phyloP scores from a whole-genome alignment of 2,113 vertebrate species.

The Plotosus lineatus region DNA sequence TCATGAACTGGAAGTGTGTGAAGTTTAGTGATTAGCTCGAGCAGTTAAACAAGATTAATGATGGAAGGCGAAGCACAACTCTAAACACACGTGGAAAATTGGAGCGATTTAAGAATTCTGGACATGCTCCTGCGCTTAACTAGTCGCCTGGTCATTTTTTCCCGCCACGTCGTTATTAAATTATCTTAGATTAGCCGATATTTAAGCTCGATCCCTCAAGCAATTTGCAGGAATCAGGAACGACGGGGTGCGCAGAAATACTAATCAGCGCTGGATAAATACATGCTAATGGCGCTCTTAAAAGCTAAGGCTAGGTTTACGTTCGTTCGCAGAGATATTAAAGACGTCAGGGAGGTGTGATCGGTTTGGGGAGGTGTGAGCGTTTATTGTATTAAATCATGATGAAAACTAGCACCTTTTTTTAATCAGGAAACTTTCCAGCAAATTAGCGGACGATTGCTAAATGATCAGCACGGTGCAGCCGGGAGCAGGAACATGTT shows the following conservation, averaged over 20 bases:
- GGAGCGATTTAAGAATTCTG: conserved; percentile 51
- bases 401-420: not conserved
- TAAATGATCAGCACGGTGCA: not conserved
- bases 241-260: conserved; percentile 44
- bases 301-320: conserved; percentile 51
- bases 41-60: conserved; percentile 57
- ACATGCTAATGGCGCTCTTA: conserved; percentile 51
- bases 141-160: conserved; percentile 46
- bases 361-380: conserved; percentile 34
- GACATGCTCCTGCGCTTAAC: conserved; percentile 44
- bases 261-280: conserved; percentile 54
- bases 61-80: conserved; percentile 51
- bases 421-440: not conserved
- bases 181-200: conserved; percentile 42
- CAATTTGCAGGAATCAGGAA: conserved; percentile 51
- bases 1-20: conserved; percentile 38
- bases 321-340: conserved; percentile 52
- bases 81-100: conserved; percentile 48
- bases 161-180: conserved; percentile 44
- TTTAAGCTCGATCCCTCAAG: conserved; percentile 54
- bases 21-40: conserved; percentile 41
- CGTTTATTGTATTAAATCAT: conserved; percentile 44
- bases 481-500: not conserved
- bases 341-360: conserved; percentile 40
- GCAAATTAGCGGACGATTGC: not conserved